phyloP scores from a whole-genome alignment of 2,113 vertebrate species.

The Gobius niger region DNA sequence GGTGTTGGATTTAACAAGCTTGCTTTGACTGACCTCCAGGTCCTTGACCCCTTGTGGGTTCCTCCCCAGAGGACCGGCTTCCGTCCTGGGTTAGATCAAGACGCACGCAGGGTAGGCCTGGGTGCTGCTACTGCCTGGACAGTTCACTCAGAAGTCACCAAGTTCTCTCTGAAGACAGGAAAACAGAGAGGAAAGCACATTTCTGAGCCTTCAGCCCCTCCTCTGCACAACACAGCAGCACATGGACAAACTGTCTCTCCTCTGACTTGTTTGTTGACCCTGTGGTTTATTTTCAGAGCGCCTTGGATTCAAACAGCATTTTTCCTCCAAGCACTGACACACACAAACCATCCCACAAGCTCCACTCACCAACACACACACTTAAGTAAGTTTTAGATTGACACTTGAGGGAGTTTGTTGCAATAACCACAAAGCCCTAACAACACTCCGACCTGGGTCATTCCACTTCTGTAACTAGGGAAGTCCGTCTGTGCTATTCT shows the following conservation, averaged over 20 bases:
- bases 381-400: constrained; percentile 2
- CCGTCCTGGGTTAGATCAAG: constrained; percentile 38
- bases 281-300: constrained; percentile 60
- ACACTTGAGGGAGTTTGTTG: constrained; percentile 35
- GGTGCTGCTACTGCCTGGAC: constrained; percentile 18
- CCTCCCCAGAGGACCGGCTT: constrained; percentile 46
- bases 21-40: constrained; percentile 56
- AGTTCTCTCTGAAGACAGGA: constrained; percentile 58
- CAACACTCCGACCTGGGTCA: constrained; percentile 50
- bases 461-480: constrained; percentile 39
- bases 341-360: constrained; percentile 21
- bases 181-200: constrained; percentile 45
- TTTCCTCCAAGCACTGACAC: constrained; percentile 24
- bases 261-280: constrained; percentile 45
- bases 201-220: constrained; percentile 22
- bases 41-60: constrained; percentile 39
- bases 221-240: constrained; percentile 31
- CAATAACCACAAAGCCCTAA: constrained; percentile 63
- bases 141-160: constrained; percentile 62
- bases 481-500: constrained; percentile 29
- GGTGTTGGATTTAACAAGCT: constrained; percentile 62
- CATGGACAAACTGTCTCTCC: constrained; percentile 26
- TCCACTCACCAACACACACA: constrained; percentile 9
- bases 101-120: background rate
- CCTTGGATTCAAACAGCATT: constrained; percentile 47